phyloP scores from a whole-genome alignment of 2,113 vertebrate genomes.

The Psophia crepitans region DNA sequence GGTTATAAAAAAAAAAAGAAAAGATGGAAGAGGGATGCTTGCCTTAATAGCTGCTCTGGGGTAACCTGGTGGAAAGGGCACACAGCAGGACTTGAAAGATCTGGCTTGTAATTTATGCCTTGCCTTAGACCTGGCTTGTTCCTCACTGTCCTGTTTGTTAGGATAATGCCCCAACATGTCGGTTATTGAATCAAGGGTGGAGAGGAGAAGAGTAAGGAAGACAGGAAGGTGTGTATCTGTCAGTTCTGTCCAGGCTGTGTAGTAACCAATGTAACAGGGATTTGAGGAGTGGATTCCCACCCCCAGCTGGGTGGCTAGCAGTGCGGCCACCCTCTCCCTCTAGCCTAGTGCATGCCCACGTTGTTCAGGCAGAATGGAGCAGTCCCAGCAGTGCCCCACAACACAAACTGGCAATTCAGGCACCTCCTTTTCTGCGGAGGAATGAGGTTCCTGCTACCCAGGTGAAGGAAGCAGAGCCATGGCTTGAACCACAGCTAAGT shows the following conservation, averaged over 20 bases:
- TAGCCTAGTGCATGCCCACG: neutral
- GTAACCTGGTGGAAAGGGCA: neutral
- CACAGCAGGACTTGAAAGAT: neutral
- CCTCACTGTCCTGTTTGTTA: neutral
- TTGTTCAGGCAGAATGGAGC: neutral
- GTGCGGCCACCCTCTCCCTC: neutral
- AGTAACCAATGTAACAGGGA: neutral
- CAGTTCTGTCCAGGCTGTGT: neutral
- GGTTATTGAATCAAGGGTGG: neutral
- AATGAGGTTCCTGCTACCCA: neutral
- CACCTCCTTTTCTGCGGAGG: neutral
- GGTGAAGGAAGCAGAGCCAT: neutral
- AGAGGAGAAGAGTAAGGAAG: neutral
- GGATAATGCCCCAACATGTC: neutral
- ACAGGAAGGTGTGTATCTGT: neutral
- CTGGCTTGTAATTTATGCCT: neutral
- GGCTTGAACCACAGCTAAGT: neutral
- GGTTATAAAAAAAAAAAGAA: neutral
- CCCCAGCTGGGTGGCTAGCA: neutral
- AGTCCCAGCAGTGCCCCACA: neutral
- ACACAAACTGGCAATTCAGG: neutral
- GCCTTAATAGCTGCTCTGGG: neutral
- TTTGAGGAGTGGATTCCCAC: neutral
- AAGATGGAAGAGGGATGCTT: neutral
- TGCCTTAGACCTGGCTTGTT: neutral